phyloP scores from a whole-genome alignment of 2,888 invertebrate genomes.

The Mimumesa dahlbomi region DNA sequence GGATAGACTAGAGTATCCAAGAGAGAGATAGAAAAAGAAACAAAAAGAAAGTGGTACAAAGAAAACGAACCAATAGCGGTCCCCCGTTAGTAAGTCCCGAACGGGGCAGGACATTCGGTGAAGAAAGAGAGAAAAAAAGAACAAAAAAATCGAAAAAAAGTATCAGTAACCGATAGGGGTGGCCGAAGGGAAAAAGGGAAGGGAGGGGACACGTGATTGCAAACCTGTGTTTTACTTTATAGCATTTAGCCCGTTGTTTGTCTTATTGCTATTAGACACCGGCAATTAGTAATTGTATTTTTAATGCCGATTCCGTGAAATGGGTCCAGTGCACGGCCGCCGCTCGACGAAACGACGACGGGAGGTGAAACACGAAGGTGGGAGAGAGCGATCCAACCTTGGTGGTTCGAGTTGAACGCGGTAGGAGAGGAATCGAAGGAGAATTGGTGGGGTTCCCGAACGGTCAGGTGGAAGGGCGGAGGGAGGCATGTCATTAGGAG shows the following conservation, averaged over 20 bases:
- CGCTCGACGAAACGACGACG: constrained; percentile 23
- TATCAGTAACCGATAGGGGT: constrained; percentile 14
- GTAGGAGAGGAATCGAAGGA: constrained; percentile 26
- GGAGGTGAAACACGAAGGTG: constrained; percentile 16
- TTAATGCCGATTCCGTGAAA: constrained; percentile 79
- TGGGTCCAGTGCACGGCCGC: constrained; percentile 32
- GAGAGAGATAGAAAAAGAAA: no score
- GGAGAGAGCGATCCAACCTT: constrained; percentile 44
- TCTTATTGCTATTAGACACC: constrained; percentile 79
- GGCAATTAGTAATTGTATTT: constrained; percentile 79
- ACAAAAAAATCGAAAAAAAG: no score
- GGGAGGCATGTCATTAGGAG: constrained; percentile 78
- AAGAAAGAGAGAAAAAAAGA: constrained; percentile 28
- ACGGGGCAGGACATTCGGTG: not conserved
- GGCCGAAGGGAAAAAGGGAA: constrained; percentile 21
- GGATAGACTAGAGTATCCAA: no score
- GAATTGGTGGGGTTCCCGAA: constrained; percentile 24
- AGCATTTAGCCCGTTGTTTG: constrained; percentile 79
- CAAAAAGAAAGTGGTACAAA: no score
- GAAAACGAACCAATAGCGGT: no score
- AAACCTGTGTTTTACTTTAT: constrained; percentile 79
- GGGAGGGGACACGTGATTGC: constrained; percentile 56
- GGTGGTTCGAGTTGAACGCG: constrained; percentile 34
- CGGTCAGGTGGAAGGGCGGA: constrained; percentile 26
- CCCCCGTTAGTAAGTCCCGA: no score